Conservation (phyloP, 2,888 invertebrate species). For the Automeris io region DNA sequence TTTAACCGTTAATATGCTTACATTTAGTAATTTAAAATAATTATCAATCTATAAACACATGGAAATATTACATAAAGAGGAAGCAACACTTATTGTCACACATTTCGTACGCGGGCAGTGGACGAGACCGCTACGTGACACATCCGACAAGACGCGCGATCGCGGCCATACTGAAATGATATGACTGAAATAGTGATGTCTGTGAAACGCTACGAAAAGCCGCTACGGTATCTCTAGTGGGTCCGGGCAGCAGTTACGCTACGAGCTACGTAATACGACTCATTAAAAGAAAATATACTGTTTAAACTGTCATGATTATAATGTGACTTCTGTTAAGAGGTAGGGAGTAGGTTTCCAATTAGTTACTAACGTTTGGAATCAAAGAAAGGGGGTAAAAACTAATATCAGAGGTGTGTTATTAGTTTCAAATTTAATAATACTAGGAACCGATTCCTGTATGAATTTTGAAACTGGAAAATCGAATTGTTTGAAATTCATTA, state of each 20-base stretch:
- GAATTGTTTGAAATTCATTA: no score
- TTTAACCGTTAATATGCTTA: neutral
- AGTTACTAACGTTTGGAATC: no score
- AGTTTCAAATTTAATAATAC: no score
- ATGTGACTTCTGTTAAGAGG: neutral
- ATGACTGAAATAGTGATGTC: constrained; percentile 22
- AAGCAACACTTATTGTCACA: constrained; percentile 77
- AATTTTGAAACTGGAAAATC: no score
- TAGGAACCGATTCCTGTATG: no score
- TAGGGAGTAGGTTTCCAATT: neutral
- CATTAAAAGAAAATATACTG: constrained; percentile 2
- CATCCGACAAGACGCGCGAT: constrained; percentile 47
- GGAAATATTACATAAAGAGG: constrained; percentile 56
- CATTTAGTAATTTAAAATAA: neutral
- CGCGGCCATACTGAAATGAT: constrained; percentile 49
- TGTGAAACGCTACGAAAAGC: constrained; percentile 33
- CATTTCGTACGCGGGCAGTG: constrained; percentile 60
- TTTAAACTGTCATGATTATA: neutral
- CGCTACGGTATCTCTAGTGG: constrained; percentile 34
- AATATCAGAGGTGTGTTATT: no score
- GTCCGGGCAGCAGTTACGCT: constrained; percentile 47
- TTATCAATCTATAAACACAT: constrained; percentile 37
- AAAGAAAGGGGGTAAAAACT: no score
- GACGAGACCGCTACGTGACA: constrained; percentile 40
- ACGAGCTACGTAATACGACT: constrained; percentile 32